Evolutionary conservation across 2,113 vertebrate species (phyloP).

Genomic region (Thymallus thymallus): DNA sequence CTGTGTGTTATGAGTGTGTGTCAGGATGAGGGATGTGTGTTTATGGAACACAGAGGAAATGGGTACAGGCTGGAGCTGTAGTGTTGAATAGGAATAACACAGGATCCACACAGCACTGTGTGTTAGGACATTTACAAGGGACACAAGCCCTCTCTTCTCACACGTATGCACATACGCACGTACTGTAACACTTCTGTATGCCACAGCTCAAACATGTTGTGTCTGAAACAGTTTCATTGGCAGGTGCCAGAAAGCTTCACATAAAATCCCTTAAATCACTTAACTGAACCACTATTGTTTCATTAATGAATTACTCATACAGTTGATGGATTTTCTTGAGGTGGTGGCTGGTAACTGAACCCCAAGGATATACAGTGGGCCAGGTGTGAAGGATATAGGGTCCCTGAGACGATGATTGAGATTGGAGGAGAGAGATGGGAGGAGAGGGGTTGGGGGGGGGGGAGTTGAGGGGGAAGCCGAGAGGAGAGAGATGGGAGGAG

Average conservation of each 20-base stretch:
- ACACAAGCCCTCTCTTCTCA: too few species aligned
- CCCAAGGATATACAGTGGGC: not conserved
- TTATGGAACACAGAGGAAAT: constrained; percentile 49
- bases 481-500: too few species aligned
- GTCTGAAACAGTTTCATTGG: constrained; percentile 1
- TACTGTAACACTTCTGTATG: too few species aligned
- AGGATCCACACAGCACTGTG: not conserved
- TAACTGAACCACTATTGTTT: not conserved
- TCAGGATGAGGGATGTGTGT: constrained; percentile 52
- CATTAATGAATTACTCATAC: not conserved
- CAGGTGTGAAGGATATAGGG: not conserved
- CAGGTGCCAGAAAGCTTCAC: not conserved
- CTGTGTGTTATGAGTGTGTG: constrained; percentile 18
- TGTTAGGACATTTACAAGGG: too few species aligned
- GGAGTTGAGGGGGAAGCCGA: too few species aligned
- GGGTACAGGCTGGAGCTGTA: constrained; percentile 32
- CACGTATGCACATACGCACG: too few species aligned
- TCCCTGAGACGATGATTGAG: not conserved
- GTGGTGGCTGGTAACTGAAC: too few species aligned
- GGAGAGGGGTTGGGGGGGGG: not conserved
- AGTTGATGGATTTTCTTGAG: not conserved
- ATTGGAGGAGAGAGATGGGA: too few species aligned
- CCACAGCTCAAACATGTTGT: too few species aligned
- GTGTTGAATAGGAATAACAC: constrained; percentile 31
- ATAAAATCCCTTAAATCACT: not conserved